Base-by-base conservation (phyloP, 2,113 vertebrate species). In the Notothenia rossii region DNA sequence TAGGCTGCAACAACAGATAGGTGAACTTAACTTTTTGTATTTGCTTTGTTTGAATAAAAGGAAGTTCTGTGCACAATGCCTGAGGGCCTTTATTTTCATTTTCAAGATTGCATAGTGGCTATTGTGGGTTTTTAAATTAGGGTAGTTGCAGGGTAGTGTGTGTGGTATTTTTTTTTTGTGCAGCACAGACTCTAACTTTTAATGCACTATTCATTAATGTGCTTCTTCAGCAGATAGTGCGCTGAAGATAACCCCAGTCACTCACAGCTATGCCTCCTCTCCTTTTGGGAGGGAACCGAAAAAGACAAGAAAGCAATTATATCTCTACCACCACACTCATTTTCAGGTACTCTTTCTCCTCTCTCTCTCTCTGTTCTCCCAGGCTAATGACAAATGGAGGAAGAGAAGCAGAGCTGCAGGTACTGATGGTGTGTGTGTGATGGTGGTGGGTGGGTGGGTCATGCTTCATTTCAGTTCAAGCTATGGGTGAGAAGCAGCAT, bases 291-390 rank as follows among this genome's bases (percentile, higher is more conserved):
- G 81, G 85, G 83, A 91, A 86, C 80, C 10, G 77, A 91, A 91
- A 90, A 91, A 90, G 90, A 93, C 91, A 92, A 92, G 90, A 93
- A 94, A 93, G 87, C 90, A 94, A 93, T 94, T 94, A 92, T 92
- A 88, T 90, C 89, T 89, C 77, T 70, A 88, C 85, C 89, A 58
- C 81, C 84, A 83, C 75, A 77, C 85, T 89, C 79, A 80, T 91
- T 89, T 87, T 86, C 90, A 91, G 89, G 85, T 86, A 5, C 72
- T 66, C 64, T 53, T 67, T 49, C 83, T 81, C 56, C 66, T 66
- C 64, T 49, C 71, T 49, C 71, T 49, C 83, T 81, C 56, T 49
- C 69, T 64, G 76, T 40, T 84, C 86, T 83, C 46, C 55, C 49
- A 58, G 64, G 67, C 82, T 72, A 79, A 86, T 90, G 83, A 90